Percentiles rank a stretch among this genome's conserved stretches.
Evolutionary conservation across 2,888 invertebrate species (phyloP).

Genomic region (Xylocampa areola): DNA sequence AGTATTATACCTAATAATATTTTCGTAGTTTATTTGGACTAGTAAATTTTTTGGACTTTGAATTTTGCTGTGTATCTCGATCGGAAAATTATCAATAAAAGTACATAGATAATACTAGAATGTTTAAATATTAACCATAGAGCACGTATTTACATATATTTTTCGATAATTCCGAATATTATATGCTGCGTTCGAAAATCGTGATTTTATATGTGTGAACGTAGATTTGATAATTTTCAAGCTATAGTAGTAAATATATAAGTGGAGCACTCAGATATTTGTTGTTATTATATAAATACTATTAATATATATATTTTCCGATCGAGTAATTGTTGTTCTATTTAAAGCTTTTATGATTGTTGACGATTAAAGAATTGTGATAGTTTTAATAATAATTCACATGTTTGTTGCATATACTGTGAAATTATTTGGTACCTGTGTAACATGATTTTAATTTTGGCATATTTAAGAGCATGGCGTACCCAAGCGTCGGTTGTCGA

Average conservation of each 20-base stretch:
- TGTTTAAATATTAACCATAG: slow-evolving; percentile 30
- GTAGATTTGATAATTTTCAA: slow-evolving; percentile 31
- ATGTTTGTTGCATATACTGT: slow-evolving; percentile 68
- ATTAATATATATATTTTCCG: slow-evolving; percentile 47
- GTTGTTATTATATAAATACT: slow-evolving; percentile 36
- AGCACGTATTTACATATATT: slow-evolving; percentile 44
- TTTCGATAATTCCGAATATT: slow-evolving; percentile 44
- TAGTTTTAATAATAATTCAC: slow-evolving; percentile 67
- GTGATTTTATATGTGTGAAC: slow-evolving; percentile 32
- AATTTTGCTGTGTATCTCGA: slow-evolving; percentile 55
- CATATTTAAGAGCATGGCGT: slow-evolving; percentile 73
- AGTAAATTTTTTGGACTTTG: slow-evolving; percentile 38
- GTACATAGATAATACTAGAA: slow-evolving; percentile 13
- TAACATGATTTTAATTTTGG: slow-evolving; percentile 69
- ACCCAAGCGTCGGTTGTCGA: slow-evolving; percentile 72
- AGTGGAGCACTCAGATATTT: slow-evolving; percentile 25
- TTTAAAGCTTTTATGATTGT: slow-evolving; percentile 85
- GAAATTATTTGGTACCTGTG: slow-evolving; percentile 60
- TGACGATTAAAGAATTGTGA: slow-evolving; percentile 75
- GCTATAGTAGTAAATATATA: slow-evolving; percentile 12
- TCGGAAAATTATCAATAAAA: slow-evolving; percentile 43
- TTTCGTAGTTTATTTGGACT: slow-evolving; percentile 48
- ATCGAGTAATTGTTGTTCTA: slow-evolving; percentile 75
- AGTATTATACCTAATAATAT: slow-evolving; percentile 78
- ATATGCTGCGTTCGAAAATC: slow-evolving; percentile 34